These are phyloP conservation scores for Lithosia quadra DNA, from an alignment of 2,888 invertebrate species.

Conservation along the genomic window DNA sequence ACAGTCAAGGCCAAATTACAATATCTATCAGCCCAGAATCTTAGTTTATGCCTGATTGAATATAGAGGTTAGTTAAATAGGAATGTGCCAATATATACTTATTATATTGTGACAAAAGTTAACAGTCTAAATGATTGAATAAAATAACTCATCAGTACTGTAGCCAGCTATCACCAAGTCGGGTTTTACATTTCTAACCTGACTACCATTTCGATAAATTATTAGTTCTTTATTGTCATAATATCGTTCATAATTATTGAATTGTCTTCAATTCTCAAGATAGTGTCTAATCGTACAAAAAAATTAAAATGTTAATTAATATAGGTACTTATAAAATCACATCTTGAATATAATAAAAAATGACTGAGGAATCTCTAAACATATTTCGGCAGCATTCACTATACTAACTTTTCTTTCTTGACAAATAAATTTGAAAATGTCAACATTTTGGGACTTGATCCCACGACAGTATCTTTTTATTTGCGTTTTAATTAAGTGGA, in stretches of 20 bases:
- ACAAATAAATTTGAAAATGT: neutral
- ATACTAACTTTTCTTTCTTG: neutral
- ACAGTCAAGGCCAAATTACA: neutral
- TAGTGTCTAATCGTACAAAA: neutral
- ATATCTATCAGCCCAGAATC: neutral
- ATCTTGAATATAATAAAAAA: neutral
- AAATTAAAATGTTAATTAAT: neutral
- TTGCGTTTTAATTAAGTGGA: constrained; percentile 26
- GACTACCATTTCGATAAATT: neutral
- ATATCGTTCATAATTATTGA: neutral
- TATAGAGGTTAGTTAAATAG: neutral
- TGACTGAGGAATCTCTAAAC: neutral
- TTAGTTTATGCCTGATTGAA: neutral
- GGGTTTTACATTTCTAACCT: neutral
- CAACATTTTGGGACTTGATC: neutral
- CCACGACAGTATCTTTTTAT: neutral
- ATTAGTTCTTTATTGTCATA: neutral
- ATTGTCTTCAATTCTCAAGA: neutral
- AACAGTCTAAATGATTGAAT: neutral
- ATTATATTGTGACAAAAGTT: neutral
- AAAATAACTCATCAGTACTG: neutral
- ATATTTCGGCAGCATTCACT: neutral
- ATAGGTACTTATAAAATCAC: neutral
- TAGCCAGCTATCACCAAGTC: neutral
- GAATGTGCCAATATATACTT: neutral